Base-by-base conservation (phyloP, 2,888 invertebrate species). In the Rotaria magnacalcarata region DNA sequence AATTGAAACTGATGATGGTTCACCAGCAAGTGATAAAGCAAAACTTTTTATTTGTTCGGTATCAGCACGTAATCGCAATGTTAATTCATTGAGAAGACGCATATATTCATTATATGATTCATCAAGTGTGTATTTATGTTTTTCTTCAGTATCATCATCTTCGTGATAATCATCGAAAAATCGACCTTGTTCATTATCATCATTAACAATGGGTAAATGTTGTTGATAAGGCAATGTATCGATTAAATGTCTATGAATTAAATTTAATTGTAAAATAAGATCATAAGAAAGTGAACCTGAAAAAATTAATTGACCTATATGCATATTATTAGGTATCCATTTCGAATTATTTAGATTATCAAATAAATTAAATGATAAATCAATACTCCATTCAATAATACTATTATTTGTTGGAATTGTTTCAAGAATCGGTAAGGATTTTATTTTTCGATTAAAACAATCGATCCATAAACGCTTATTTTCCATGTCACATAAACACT, bases 311-410 rank as follows among this genome's bases (percentile, higher is more conserved):
- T 80, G 34, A 47, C 19, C 21, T 10, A 80, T 80, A 43, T 47
- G 47, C 21, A 80, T 80, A 80, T 67, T 67, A 34, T 2, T 34
- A 7, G 67, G 67, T 67, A 67, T 19, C 67, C 67, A 67, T 67
- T 34, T 14, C 14, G 19, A 27, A 34, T 19, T 16, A 10, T 5
- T 47, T n/a, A 80, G 11, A 80, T n/a, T 47, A 21, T 43, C 43
- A 47, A 80, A 80, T 80, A 47, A n/a, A 47, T 80, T 80, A 47
- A 80, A 80, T 43, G 47, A 8, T 80, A 80, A 80, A 80, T 80
- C 80, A 47, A 80, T 47, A 80, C 47, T 80, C 80, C 80, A 80
- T 47, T 47, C 24, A 14, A 80, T 21, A 24, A 80, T 47, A 19
- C 16, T 67, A 34, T 67, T 34, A 67, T 67, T 34, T 41, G 67